A percentile compares a stretch with the other conserved stretches of the same genome.
Evolutionary conservation across 1,140 invertebrate genomes (phyloP).

Genomic region (Diabrotica undecimpunctata): DNA sequence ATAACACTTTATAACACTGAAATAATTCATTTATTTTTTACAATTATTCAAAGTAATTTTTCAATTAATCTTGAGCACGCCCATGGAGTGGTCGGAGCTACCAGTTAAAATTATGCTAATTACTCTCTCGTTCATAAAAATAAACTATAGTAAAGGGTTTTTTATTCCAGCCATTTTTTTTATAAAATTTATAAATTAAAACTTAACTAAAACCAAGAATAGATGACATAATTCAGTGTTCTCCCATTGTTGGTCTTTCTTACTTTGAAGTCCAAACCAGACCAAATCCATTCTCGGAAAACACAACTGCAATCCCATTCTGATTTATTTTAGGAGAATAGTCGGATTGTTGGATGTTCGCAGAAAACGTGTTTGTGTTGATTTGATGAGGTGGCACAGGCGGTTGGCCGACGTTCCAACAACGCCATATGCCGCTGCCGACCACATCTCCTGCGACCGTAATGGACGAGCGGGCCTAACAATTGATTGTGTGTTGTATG

Average conservation of each 20-base stretch:
- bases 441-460: constrained; percentile 8
- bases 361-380: constrained; percentile 14
- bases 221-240: too few relatives aligned
- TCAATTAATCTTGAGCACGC: too few relatives aligned
- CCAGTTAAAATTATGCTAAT: too few relatives aligned
- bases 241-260: background rate
- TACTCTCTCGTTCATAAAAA: too few relatives aligned
- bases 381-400: constrained; percentile 18
- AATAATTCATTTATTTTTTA: too few relatives aligned
- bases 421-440: constrained; percentile 7
- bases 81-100: too few relatives aligned
- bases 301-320: background rate
- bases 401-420: background rate
- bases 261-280: background rate
- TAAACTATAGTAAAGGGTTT: too few relatives aligned
- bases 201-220: too few relatives aligned
- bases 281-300: background rate
- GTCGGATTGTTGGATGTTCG: constrained; percentile 4
- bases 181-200: too few relatives aligned
- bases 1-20: too few relatives aligned
- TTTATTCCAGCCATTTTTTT: too few relatives aligned
- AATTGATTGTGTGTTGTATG: background rate
- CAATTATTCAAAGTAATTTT: too few relatives aligned
- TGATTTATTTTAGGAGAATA: background rate
- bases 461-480: constrained; percentile 8